Evolutionary conservation across 2,888 invertebrate species (phyloP).

Genomic region (Dynastes grantii): DNA sequence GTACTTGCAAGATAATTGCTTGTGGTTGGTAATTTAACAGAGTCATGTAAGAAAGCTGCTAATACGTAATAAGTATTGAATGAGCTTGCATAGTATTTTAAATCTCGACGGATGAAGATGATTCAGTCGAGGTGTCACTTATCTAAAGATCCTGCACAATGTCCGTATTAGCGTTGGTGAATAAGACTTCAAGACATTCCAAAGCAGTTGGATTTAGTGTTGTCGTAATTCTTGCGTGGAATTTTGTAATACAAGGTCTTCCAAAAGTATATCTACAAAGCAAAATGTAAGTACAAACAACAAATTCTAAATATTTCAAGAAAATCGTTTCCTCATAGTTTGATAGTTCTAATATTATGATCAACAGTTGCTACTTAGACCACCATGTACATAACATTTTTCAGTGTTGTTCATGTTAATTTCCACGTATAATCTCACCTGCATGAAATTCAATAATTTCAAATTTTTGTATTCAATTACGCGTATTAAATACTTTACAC

Average conservation of each 20-base stretch:
- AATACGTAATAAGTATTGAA: slow-evolving; percentile 21
- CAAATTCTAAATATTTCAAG: no score
- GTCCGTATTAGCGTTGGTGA: slow-evolving; percentile 25
- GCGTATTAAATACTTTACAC: no score
- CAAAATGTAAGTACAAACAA: no score
- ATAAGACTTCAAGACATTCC: slow-evolving; percentile 10
- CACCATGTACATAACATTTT: no score
- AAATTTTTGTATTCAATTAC: no score
- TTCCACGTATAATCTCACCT: no score
- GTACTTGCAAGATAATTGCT: slow-evolving; percentile 9
- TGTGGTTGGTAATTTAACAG: slow-evolving; percentile 21
- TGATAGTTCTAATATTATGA: no score
- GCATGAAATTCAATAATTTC: no score
- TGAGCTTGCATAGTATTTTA: background rate
- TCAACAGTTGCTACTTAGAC: no score
- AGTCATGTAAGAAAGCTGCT: slow-evolving; percentile 22
- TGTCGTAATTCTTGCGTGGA: background rate
- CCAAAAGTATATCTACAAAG: background rate
- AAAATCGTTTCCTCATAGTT: no score
- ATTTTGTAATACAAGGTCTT: background rate
- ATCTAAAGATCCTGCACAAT: slow-evolving; percentile 39
- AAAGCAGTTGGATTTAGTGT: background rate
- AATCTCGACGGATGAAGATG: slow-evolving; percentile 32
- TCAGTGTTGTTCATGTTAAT: no score
- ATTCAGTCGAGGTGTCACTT: slow-evolving; percentile 37